A percentile compares a stretch with the other conserved stretches of the same genome.
Conservation (phyloP, 1,140 invertebrate genomes). For the Drosophila eugracilis region DNA sequence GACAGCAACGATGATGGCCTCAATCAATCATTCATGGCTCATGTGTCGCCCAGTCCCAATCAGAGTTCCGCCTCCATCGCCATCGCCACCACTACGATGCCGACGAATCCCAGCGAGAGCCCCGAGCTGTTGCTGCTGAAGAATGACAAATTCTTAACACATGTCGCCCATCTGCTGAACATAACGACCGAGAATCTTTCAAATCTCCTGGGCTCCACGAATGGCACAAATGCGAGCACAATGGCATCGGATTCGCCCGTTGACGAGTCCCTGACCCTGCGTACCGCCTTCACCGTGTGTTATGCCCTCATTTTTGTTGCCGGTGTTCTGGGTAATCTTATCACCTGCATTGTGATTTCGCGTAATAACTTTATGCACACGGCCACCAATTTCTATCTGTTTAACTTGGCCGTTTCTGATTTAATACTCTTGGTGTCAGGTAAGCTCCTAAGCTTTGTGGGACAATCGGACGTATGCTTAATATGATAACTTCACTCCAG, state of each 20-base stretch:
- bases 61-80: background rate
- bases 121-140: slow-evolving; percentile 67
- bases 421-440: slow-evolving; percentile 90
- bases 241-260: slow-evolving; percentile 21
- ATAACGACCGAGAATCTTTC: slow-evolving; percentile 79
- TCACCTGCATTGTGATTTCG: slow-evolving; percentile 93
- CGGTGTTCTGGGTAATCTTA: slow-evolving; percentile 92
- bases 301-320: slow-evolving; percentile 91
- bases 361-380: slow-evolving; percentile 92
- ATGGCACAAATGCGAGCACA: slow-evolving; percentile 47
- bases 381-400: slow-evolving; percentile 93
- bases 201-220: slow-evolving; percentile 59
- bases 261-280: slow-evolving; percentile 86
- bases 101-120: slow-evolving; percentile 24
- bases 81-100: background rate
- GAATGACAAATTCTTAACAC: slow-evolving; percentile 75
- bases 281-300: slow-evolving; percentile 89
- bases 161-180: slow-evolving; percentile 78
- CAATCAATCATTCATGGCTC: slow-evolving; percentile 79
- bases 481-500: slow-evolving; percentile 64
- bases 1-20: slow-evolving; percentile 64
- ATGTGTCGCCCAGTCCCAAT: slow-evolving; percentile 53
- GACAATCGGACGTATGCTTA: slow-evolving; percentile 41
- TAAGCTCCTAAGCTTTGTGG: slow-evolving; percentile 29
- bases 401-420: slow-evolving; percentile 94